Evolutionary conservation across 2,888 invertebrate genomes (phyloP).

Genomic region (Shargacucullia verbasci): DNA sequence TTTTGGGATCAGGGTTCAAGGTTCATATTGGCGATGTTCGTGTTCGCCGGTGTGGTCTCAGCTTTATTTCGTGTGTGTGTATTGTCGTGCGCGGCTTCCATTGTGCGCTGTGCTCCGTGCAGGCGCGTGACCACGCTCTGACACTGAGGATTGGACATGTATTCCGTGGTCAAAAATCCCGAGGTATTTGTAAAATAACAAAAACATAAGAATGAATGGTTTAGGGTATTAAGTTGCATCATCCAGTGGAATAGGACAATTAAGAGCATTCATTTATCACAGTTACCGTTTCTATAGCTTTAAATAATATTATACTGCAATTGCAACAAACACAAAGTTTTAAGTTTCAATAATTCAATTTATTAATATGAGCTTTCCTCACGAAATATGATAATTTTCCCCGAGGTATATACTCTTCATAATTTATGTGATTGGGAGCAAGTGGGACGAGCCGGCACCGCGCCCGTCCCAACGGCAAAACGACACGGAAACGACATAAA

Average conservation of each 20-base stretch:
- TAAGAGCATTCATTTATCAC: too few relatives aligned
- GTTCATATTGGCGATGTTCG: too few relatives aligned
- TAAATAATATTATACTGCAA: too few relatives aligned
- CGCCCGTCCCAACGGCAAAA: constrained; percentile 40
- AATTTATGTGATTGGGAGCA: constrained; percentile 46
- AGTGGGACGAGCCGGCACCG: constrained; percentile 58
- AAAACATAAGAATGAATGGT: not conserved
- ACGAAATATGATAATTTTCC: constrained; percentile 40
- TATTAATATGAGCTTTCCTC: constrained; percentile 32
- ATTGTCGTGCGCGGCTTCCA: constrained; percentile 15
- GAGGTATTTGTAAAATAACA: not conserved
- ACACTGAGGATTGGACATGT: not conserved
- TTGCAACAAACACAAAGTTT: too few relatives aligned
- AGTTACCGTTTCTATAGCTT: too few relatives aligned
- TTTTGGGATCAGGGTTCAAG: not conserved
- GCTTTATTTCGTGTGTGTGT: constrained; percentile 8
- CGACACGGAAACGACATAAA: constrained; percentile 68
- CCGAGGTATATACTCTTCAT: constrained; percentile 8
- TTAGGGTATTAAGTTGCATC: not conserved
- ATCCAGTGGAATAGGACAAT: not conserved
- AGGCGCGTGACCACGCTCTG: constrained; percentile 26
- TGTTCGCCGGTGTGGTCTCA: not conserved
- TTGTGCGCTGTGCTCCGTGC: constrained; percentile 12
- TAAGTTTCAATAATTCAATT: not conserved
- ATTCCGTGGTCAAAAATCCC: constrained; percentile 14